Evolutionary conservation across 1,140 invertebrate genomes (phyloP), one percentile per base, ranked within the genome.

Genomic region (Brachystomella parvula): DNA sequence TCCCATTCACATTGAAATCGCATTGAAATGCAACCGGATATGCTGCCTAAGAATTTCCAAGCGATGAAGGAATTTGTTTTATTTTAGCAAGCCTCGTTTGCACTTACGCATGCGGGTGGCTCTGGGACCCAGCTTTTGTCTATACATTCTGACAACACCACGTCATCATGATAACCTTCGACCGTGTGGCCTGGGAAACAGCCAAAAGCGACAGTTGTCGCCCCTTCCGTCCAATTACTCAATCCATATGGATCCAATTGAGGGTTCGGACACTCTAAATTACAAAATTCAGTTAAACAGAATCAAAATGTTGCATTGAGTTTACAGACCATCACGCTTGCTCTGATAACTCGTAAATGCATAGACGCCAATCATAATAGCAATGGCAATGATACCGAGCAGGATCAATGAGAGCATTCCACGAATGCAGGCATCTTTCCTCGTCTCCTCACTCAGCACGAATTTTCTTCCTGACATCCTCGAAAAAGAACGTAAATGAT

Each of bases 91-190:
- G 53, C 24, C 21, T 15, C 6, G 12, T 57, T 9, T 60, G 12
- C 31, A 33, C 58, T 68, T 69, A 72, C 71, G 35, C 71, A 70
- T 17, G 65, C 49, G 47, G 71, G 71, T n/a, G 71, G 68, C n/a
- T 28, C 21, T 2, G 68, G 68, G 17, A 26, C 53, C 71, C 71
- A 72, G 29, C 9, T 19, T 19, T 62, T 39, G 1, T 72, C 61
- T 2, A 61, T 32, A 53, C 71, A 72, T 29, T 64, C 56, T 1
- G 71, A 67, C 6, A 64, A 47, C 19, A 68, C 17, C 17, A 66
- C 28, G 0, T 56, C 61, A 19, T 33, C 19, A 19, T 53, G 24
- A 2, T 58, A 64, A 26, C 60, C 63, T 31, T 70, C 71, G 2
- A 70, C 24, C 30, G 66, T 66, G 32, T 56, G 67, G 0, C 71